phyloP scores from a whole-genome alignment of 2,113 vertebrate species.

The Vicugna pacos region DNA sequence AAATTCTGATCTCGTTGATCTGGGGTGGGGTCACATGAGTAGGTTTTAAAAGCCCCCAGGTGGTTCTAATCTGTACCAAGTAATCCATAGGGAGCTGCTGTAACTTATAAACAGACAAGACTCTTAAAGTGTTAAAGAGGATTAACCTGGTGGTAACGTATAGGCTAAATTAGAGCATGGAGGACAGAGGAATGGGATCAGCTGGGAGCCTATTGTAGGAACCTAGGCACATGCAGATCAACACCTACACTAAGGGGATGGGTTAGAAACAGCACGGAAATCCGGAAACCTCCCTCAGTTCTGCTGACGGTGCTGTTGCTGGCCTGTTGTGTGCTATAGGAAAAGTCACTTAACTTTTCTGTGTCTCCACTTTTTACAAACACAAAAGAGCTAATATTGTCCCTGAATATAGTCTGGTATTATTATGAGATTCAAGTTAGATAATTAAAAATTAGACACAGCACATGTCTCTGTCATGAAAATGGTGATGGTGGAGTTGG shows the following conservation, averaged over 20 bases:
- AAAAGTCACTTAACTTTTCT: background rate
- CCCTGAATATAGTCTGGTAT: background rate
- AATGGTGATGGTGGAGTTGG: background rate
- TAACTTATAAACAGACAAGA: background rate
- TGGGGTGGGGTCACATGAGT: background rate
- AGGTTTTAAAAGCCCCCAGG: background rate
- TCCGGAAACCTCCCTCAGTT: background rate
- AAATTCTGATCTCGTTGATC: background rate
- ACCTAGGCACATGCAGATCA: background rate
- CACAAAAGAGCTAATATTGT: background rate
- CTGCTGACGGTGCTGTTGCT: background rate
- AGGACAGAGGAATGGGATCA: background rate
- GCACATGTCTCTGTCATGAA: background rate
- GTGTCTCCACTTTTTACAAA: background rate
- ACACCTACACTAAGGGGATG: background rate
- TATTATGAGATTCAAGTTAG: background rate
- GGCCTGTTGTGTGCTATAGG: background rate
- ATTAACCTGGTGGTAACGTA: background rate
- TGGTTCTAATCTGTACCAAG: background rate
- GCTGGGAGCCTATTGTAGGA: background rate
- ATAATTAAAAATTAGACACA: background rate
- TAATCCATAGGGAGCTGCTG: background rate
- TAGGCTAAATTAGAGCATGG: background rate
- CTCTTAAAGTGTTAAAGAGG: background rate
- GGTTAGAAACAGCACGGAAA: background rate